Conservation (phyloP, 2,797 vertebrate genomes). For the Gambelia wislizenii region DNA sequence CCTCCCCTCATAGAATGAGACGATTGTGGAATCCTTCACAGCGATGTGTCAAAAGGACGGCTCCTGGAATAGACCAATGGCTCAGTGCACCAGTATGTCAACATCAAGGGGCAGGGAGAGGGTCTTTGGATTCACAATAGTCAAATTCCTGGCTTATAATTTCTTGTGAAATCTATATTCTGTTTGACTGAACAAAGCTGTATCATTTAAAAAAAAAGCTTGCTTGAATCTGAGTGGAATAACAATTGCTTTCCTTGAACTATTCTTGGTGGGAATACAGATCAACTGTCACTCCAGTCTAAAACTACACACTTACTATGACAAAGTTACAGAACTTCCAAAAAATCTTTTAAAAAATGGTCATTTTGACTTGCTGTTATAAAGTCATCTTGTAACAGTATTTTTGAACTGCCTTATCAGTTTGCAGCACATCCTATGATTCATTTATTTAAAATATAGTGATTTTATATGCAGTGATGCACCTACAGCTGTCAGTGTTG, state of each 20-base stretch:
- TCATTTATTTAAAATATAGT: neutral
- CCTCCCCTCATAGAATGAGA: slow-evolving; percentile 48
- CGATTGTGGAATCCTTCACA: slow-evolving; percentile 62
- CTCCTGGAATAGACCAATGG: slow-evolving; percentile 73
- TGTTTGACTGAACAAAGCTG: neutral
- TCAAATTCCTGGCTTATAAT: neutral
- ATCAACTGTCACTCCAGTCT: neutral
- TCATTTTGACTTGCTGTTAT: neutral
- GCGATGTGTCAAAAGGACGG: slow-evolving; percentile 72
- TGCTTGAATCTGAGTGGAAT: neutral
- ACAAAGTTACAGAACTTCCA: neutral
- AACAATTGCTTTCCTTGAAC: neutral
- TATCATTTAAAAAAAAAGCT: neutral
- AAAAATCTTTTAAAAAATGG: too few species aligned
- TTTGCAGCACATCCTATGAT: neutral
- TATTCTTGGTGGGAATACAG: neutral
- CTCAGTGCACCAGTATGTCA: slow-evolving; percentile 73
- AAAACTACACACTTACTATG: neutral
- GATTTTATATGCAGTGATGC: neutral
- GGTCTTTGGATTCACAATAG: neutral
- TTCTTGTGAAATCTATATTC: neutral
- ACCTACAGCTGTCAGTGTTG: neutral
- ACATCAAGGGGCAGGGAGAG: too few species aligned
- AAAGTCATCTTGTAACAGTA: neutral
- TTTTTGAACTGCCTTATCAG: too few species aligned